Conservation (phyloP, 2,113 vertebrate genomes). For the Aepyceros melampus region DNA sequence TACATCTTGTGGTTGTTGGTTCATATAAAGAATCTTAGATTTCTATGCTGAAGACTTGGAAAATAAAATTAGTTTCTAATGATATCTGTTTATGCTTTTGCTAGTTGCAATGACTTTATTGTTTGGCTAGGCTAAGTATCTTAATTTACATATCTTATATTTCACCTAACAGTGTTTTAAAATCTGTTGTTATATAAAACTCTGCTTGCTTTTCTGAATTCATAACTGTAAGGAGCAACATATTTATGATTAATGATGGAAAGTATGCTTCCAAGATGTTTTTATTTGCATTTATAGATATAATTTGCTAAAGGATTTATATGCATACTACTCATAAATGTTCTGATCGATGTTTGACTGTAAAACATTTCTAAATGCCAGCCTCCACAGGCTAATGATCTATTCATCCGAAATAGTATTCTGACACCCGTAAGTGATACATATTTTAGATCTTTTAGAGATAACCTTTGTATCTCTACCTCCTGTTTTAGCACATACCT, state of each 20-base stretch:
- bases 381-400: slow-evolving; percentile 59
- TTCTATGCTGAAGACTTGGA: slow-evolving; percentile 22
- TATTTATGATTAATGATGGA: slow-evolving; percentile 72
- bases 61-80: slow-evolving; percentile 50
- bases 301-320: slow-evolving; percentile 75
- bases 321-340: slow-evolving; percentile 63
- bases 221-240: slow-evolving; percentile 57
- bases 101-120: slow-evolving; percentile 55
- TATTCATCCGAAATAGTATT: slow-evolving; percentile 56
- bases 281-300: slow-evolving; percentile 76
- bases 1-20: neutral
- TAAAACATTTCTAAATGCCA: slow-evolving; percentile 74
- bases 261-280: slow-evolving; percentile 72
- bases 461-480: neutral
- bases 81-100: slow-evolving; percentile 42
- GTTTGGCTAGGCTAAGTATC: slow-evolving; percentile 63
- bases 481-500: slow-evolving; percentile 15
- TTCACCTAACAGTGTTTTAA: slow-evolving; percentile 64
- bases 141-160: slow-evolving; percentile 69
- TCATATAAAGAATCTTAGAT: slow-evolving; percentile 31
- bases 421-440: neutral
- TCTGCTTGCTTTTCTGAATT: slow-evolving; percentile 67
- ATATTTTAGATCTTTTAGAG: slow-evolving; percentile 32
- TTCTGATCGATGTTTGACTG: slow-evolving; percentile 69
- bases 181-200: slow-evolving; percentile 50